Evolutionary conservation across 2,888 invertebrate genomes (phyloP).

Genomic region (Isoperla grammatica): DNA sequence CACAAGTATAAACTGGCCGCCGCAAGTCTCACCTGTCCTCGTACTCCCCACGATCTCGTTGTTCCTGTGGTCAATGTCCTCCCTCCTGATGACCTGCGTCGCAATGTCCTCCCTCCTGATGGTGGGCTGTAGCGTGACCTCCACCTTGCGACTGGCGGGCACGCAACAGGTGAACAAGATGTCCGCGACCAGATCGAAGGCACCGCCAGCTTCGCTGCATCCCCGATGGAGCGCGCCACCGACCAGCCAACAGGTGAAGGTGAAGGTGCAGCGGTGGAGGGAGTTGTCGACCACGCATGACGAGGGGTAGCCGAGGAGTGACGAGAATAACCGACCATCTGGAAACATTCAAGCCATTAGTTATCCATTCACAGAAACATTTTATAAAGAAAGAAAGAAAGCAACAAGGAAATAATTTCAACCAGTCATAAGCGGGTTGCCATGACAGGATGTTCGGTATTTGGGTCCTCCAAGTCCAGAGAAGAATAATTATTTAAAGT

Average conservation of each 20-base stretch:
- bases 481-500: too few species aligned
- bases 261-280: slow-evolving; percentile 60
- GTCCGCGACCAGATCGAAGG: slow-evolving; percentile 42
- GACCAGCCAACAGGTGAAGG: slow-evolving; percentile 68
- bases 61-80: slow-evolving; percentile 30
- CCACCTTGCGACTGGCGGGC: slow-evolving; percentile 38
- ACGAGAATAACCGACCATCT: slow-evolving; percentile 24
- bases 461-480: too few species aligned
- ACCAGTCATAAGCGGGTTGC: too few species aligned
- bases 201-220: slow-evolving; percentile 33
- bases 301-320: slow-evolving; percentile 54
- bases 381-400: too few species aligned
- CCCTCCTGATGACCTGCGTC: slow-evolving; percentile 15
- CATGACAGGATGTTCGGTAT: too few species aligned
- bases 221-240: slow-evolving; percentile 48
- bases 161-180: slow-evolving; percentile 71
- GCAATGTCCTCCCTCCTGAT: slow-evolving; percentile 2
- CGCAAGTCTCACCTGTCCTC: slow-evolving; percentile 12
- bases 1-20: too few species aligned
- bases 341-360: not conserved
- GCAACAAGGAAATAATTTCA: too few species aligned
- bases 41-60: slow-evolving; percentile 24
- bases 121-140: slow-evolving; percentile 39
- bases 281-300: slow-evolving; percentile 53
- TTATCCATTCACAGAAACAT: too few species aligned